Base-by-base conservation (phyloP, 1,140 invertebrate species). In the Meloidogyne floridensis region DNA sequence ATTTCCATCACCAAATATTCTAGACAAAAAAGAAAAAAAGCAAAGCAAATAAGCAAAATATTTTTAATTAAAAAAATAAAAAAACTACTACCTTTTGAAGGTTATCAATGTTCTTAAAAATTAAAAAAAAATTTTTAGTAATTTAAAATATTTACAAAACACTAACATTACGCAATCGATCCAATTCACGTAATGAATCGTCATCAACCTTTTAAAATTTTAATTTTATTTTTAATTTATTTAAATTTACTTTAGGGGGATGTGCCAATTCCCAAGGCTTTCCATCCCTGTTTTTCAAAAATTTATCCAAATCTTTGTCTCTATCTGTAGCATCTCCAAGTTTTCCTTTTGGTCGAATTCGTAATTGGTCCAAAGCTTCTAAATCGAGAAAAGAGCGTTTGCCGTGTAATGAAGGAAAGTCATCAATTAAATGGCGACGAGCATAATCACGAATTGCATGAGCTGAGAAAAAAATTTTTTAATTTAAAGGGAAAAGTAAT, bases 381-480 rank as follows among this genome's bases (percentile, higher is more conserved):
- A 90, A 75, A 79, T 89, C 89, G 75, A 89, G 81, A 54, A 89
- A 83, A 15, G 86, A 89, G 13, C 88, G 80, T 81, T 90, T 89
- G 56, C 78, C 82, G 73, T 89, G 89, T 65, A 90, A 84, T 70
- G 83, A 85, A 5, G 89, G 88, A 78, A 89, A 89, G 76, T 89
- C 89, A n/a, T 81, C 84, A 11, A 84, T 84, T 20, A 86, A 54
- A 54, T 82, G 70, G 53, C 78, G 77, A 47, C 83, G 53, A 79
- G 83, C 72, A 59, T 85, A 79, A 32, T 84, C 74, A 2, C 80
- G 54, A 70, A 75, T 70, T n/a, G 86, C 75, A 71, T 86, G 84
- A 10, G 85, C 65, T 83, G 51, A 77, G 54, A 42, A 18, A 71
- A 47, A 47, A 47, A 47, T 47, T 47, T 47, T 6, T 47, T 47